Conservation (phyloP, 2,113 vertebrate genomes). For the Lagopus leucura region DNA sequence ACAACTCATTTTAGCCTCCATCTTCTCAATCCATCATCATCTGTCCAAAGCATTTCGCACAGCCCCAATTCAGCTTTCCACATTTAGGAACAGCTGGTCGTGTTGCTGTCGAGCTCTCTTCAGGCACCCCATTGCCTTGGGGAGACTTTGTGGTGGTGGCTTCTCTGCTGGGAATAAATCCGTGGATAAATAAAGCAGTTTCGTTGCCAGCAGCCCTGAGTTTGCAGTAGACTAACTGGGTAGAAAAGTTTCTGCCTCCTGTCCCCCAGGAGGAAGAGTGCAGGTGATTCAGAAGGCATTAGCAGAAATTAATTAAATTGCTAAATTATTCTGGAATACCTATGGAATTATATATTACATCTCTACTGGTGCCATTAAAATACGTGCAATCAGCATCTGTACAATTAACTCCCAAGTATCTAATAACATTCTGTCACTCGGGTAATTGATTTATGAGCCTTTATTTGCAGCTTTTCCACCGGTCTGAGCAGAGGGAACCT, state of each 20-base stretch:
- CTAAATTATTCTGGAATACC: conserved; percentile 50
- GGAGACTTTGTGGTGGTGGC: background rate
- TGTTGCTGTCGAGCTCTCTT: background rate
- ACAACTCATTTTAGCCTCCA: conserved; percentile 2
- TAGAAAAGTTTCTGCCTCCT: background rate
- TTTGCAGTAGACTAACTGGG: background rate
- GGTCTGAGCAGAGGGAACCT: background rate
- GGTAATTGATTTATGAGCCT: conserved; percentile 50
- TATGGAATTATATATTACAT: conserved; percentile 17
- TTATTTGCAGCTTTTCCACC: conserved; percentile 15
- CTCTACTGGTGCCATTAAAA: conserved; percentile 30
- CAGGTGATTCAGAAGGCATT: conserved; percentile 40
- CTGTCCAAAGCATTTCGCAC: background rate
- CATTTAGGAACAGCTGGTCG: background rate
- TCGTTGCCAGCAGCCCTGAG: background rate
- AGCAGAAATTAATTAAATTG: conserved; percentile 59
- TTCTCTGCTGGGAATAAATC: background rate
- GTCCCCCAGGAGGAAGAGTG: background rate
- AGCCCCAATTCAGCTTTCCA: background rate
- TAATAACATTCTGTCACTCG: conserved; percentile 18
- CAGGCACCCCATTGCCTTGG: background rate
- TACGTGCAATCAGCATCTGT: background rate
- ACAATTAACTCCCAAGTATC: conserved; percentile 41
- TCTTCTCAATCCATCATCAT: conserved; percentile 4
- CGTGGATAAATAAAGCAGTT: rapidly evolving